Evolutionary conservation across 37 sponge, comb jelly and placozoan species (phyloP).

Genomic region (Spongilla lacustris): DNA sequence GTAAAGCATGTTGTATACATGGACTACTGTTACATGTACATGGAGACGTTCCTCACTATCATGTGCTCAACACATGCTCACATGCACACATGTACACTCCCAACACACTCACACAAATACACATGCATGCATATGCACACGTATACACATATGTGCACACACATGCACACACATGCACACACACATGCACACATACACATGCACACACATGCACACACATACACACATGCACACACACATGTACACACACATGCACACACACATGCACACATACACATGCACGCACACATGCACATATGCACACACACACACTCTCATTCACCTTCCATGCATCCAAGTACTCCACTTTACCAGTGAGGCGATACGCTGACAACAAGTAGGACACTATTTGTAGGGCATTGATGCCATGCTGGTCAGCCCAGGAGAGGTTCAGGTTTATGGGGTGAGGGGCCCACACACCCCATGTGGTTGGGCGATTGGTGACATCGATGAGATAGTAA

Average conservation of each 20-base stretch:
- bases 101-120: no score
- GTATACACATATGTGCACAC: not conserved
- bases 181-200: not conserved
- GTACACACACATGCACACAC: slow-evolving; percentile 7
- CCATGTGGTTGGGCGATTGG: slow-evolving; percentile 72
- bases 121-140: no score
- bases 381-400: slow-evolving; percentile 84
- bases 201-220: not conserved
- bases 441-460: slow-evolving; percentile 81
- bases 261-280: slow-evolving; percentile 5
- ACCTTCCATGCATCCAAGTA: slow-evolving; percentile 69
- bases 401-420: slow-evolving; percentile 86
- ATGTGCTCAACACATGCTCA: no score
- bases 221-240: slow-evolving; percentile 10
- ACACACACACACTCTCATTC: not conserved
- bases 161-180: not conserved
- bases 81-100: no score
- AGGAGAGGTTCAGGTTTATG: slow-evolving; percentile 72
- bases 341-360: slow-evolving; percentile 53
- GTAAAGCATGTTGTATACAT: not conserved
- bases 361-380: slow-evolving; percentile 74
- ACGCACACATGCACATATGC: not conserved
- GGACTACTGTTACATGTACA: no score
- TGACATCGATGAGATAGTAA: slow-evolving; percentile 69
- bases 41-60: no score